phyloP scores from a whole-genome alignment of 2,797 vertebrate species.

The Furcifer pardalis region DNA sequence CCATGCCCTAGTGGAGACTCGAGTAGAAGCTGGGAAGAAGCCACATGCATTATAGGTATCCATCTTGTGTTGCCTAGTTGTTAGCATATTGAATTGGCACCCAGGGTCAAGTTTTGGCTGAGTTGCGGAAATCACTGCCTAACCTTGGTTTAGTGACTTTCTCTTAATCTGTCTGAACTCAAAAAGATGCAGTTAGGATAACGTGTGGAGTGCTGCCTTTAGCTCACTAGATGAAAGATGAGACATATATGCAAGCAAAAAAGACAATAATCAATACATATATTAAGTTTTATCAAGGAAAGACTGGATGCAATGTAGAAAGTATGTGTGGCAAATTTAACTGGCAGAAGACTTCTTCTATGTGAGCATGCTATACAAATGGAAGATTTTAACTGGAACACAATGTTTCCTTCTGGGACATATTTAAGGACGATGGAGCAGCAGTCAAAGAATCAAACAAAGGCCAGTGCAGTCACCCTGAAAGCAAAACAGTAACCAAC shows the following conservation, averaged over 20 bases:
- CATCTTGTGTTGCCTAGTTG: background rate
- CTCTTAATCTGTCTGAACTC: background rate
- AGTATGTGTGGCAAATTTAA: background rate
- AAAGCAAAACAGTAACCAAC: constrained; percentile 60
- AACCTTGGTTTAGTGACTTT: background rate
- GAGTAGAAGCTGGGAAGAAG: background rate
- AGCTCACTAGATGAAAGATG: background rate
- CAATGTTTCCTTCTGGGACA: constrained; percentile 62
- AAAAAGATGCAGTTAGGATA: background rate
- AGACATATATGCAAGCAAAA: background rate
- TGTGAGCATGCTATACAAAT: constrained; percentile 24
- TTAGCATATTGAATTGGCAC: background rate
- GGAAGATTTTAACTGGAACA: constrained; percentile 43
- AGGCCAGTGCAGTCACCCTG: constrained; percentile 56
- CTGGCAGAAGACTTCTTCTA: constrained; percentile 1
- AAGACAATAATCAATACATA: background rate
- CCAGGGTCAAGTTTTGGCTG: background rate
- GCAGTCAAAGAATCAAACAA: constrained; percentile 64
- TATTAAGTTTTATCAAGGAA: background rate
- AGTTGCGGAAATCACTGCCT: background rate
- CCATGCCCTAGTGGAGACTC: background rate
- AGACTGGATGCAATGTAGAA: constrained; percentile 25
- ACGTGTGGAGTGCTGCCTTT: background rate
- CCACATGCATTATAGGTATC: background rate
- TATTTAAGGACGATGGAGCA: constrained; percentile 57